Evolutionary conservation across 2,113 vertebrate genomes (phyloP), one percentile per base, ranked within the genome.

Genomic region (Rhagologus leucostigma): DNA sequence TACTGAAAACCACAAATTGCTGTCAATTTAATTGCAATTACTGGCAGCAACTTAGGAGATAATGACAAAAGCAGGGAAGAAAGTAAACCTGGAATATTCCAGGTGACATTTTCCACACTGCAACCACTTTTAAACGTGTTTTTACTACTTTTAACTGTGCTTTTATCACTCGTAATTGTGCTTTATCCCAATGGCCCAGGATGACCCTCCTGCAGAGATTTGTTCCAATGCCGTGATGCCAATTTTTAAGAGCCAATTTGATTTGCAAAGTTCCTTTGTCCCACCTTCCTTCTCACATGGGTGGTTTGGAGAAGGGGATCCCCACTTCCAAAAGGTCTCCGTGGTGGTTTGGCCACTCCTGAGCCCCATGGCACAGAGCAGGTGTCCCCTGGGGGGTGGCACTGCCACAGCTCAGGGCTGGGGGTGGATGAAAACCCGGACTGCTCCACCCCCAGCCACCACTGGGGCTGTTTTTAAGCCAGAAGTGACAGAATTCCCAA

Each of bases 381-480:
- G 2, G 2, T 14, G n/a, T 12, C 46, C 41, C 67, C 15, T 42
- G 60, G 15, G 46, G 56, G 71, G 71, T 69, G 89, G 57, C 50
- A 33, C 4, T 24, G 62, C 23, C 30, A 37, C 46, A 32, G 7
- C 60, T 32, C 20, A 3, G 65, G 20, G 14, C 27, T 68, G 30
- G 21, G 37, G 33, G 30, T 6, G 18, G 33, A 23, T 15, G 26
- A 23, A 39, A 69, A 41, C 13, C 55, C 8, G 1, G 10, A 16
- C 76, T n/a, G 33, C 52, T 39, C 16, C 35, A 18, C 23, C n/a
- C 90, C 17, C 30, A 67, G 35, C 57, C 2, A 10, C 4, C 4
- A 16, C 16, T 0, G 5, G 55, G 42, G 24, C 11, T 6, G 35
- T 1, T 59, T 63, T 22, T 12, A 32, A 2, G 26, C 9, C 4